Percentiles rank a stretch among this genome's conserved stretches.
These are phyloP conservation scores for Barnardius zonarius DNA, from an alignment of 2,113 vertebrate species.

Conservation along the genomic window DNA sequence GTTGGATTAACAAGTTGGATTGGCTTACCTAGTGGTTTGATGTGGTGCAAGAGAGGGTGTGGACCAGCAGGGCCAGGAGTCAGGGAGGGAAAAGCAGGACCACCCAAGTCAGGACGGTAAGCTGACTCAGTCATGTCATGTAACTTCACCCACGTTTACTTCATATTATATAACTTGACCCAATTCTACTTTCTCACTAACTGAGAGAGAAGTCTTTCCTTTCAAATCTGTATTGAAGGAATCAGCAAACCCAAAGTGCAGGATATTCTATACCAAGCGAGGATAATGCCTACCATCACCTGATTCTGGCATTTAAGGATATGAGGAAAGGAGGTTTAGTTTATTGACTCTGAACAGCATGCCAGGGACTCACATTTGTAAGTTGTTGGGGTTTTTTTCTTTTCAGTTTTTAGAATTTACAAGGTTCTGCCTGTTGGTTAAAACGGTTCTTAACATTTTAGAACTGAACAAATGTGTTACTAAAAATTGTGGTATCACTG, in stretches of 20 bases:
- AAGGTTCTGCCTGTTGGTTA: neutral
- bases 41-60: constrained; percentile 63
- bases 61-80: constrained; percentile 1
- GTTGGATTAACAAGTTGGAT: constrained; percentile 42
- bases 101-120: constrained; percentile 1
- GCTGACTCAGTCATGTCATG: neutral
- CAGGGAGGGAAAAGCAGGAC: constrained; percentile 24
- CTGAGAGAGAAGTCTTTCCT: neutral
- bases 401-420: neutral
- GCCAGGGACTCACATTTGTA: neutral
- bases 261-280: neutral
- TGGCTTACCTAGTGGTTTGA: neutral
- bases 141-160: neutral
- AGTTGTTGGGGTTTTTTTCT: neutral
- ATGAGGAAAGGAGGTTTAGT: neutral
- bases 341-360: neutral
- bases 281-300: neutral
- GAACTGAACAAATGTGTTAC: neutral
- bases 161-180: neutral
- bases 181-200: neutral
- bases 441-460: neutral
- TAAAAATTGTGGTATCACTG: neutral
- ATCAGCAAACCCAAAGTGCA: neutral
- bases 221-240: neutral
- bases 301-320: neutral